Percentiles rank a stretch among this genome's conserved stretches.
phyloP scores from a whole-genome alignment of 1,140 invertebrate genomes.

The Oryzaephilus surinamensis region DNA sequence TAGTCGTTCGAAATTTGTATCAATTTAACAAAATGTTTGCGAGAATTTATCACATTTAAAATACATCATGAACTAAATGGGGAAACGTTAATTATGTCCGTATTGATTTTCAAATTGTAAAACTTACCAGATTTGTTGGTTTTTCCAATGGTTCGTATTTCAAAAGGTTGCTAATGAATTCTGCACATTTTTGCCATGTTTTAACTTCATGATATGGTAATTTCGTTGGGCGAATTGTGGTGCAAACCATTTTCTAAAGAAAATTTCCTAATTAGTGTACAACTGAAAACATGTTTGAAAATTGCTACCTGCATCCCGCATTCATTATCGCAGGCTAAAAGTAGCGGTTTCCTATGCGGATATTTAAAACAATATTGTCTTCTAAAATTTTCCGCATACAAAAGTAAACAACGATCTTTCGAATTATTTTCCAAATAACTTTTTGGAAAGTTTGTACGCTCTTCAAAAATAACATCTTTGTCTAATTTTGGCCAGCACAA shows the following conservation, averaged over 20 bases:
- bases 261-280: slow-evolving; percentile 15
- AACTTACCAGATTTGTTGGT: slow-evolving; percentile 51
- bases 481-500: slow-evolving; percentile 43
- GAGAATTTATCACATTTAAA: too few relatives aligned
- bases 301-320: slow-evolving; percentile 42
- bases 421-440: slow-evolving; percentile 60
- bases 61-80: too few relatives aligned
- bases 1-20: too few relatives aligned
- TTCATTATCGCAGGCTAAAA: slow-evolving; percentile 72
- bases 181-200: slow-evolving; percentile 48
- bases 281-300: not conserved
- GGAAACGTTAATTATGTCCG: too few relatives aligned
- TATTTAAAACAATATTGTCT: slow-evolving; percentile 61
- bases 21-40: too few relatives aligned
- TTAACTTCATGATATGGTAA: slow-evolving; percentile 47
- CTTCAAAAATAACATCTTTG: slow-evolving; percentile 40
- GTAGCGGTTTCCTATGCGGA: slow-evolving; percentile 55
- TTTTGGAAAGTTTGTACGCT: slow-evolving; percentile 48
- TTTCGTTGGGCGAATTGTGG: slow-evolving; percentile 51
- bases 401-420: slow-evolving; percentile 67
- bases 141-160: slow-evolving; percentile 44
- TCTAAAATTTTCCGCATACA: slow-evolving; percentile 74
- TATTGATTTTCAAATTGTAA: too few relatives aligned
- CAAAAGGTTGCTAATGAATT: slow-evolving; percentile 51
- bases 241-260: slow-evolving; percentile 60